A percentile compares a stretch with the other conserved stretches of the same genome.
Evolutionary conservation across 2,113 vertebrate genomes (phyloP).

Genomic region (Leucosticte australis): DNA sequence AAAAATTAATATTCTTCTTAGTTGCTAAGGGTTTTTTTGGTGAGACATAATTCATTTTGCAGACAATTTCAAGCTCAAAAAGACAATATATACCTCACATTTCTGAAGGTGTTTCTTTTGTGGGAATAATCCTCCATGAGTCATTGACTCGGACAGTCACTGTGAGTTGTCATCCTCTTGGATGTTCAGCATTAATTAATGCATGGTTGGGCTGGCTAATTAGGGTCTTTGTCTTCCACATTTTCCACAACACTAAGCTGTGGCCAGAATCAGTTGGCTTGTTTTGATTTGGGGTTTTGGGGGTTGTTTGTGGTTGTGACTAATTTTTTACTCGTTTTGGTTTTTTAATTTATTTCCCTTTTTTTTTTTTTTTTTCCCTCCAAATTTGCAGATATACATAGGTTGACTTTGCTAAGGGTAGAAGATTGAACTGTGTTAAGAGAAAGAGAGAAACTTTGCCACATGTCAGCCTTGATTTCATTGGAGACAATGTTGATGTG

Average conservation of each 20-base stretch:
- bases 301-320: not conserved
- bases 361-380: not conserved
- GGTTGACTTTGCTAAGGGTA: not conserved
- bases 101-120: slow-evolving; percentile 6
- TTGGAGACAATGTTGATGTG: not conserved
- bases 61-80: slow-evolving; percentile 29
- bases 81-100: not conserved
- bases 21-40: not conserved
- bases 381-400: not conserved
- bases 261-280: slow-evolving; percentile 37
- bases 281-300: not conserved
- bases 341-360: not conserved
- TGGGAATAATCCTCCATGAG: slow-evolving; percentile 29
- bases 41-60: slow-evolving; percentile 33
- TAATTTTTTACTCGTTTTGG: accelerated
- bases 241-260: slow-evolving; percentile 48
- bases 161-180: slow-evolving; percentile 28
- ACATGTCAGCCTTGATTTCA: not conserved
- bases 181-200: slow-evolving; percentile 64
- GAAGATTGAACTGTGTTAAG: not conserved
- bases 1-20: not conserved
- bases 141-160: slow-evolving; percentile 14
- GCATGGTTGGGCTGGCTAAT: slow-evolving; percentile 55
- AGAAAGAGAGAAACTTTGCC: not conserved
- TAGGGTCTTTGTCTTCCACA: slow-evolving; percentile 46